phyloP scores from a whole-genome alignment of 2,797 vertebrate genomes.

The Balearica regulorum region DNA sequence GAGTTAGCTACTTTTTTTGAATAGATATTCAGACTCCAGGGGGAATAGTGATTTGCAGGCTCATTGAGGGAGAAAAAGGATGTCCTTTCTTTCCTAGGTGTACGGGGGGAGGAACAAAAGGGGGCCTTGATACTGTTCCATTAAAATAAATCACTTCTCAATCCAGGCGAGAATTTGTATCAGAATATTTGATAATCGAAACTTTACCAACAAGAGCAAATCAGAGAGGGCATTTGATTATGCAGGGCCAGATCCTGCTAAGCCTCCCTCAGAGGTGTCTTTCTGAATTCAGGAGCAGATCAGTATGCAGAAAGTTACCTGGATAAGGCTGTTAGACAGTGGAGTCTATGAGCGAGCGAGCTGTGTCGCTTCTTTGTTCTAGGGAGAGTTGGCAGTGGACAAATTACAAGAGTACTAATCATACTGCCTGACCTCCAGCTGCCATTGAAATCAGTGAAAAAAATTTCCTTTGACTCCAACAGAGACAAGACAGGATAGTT shows the following conservation, averaged over 20 bases:
- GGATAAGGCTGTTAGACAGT: constrained; percentile 3
- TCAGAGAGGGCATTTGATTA: constrained; percentile 15
- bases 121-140: constrained; percentile 34
- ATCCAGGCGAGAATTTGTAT: constrained; percentile 57
- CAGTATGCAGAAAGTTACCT: constrained; percentile 44
- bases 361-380: not conserved
- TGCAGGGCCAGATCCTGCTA: not conserved
- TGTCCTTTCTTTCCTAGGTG: constrained; percentile 63
- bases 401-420: not conserved
- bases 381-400: not conserved
- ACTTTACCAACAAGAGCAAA: constrained; percentile 57
- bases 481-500: not conserved
- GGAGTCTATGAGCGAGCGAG: not conserved
- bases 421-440: not conserved
- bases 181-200: constrained; percentile 57
- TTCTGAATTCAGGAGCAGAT: constrained; percentile 11
- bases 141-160: constrained; percentile 64
- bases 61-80: constrained; percentile 68
- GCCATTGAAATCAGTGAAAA: constrained; percentile 5
- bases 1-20: constrained; percentile 67
- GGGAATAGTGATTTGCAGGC: constrained; percentile 70
- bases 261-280: not conserved
- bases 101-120: constrained; percentile 39
- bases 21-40: constrained; percentile 68
- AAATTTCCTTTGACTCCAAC: not conserved